These are phyloP conservation scores for Thaumetopoea pityocampa DNA, from an alignment of 1,140 invertebrate species.

Conservation along the genomic window DNA sequence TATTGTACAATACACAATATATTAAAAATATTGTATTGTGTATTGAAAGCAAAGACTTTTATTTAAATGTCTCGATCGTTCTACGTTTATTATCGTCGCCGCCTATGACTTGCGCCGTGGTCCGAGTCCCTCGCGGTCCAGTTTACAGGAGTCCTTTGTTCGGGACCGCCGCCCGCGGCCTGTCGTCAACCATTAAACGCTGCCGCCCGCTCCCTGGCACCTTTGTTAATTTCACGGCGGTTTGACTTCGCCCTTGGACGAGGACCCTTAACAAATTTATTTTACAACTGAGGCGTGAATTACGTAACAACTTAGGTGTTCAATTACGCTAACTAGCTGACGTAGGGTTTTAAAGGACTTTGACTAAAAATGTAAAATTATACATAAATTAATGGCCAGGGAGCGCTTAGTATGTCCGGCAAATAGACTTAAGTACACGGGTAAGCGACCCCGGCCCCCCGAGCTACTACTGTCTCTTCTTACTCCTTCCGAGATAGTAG, in stretches of 20 bases:
- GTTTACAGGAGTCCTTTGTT: slow-evolving; percentile 59
- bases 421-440: too few species aligned
- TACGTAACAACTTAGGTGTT: slow-evolving; percentile 13
- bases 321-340: neutral
- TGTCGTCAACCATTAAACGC: slow-evolving; percentile 61
- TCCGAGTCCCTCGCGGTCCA: slow-evolving; percentile 42
- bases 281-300: slow-evolving; percentile 31
- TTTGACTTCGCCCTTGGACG: slow-evolving; percentile 47
- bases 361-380: too few species aligned
- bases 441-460: too few species aligned
- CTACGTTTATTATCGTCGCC: too few species aligned
- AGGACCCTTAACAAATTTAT: slow-evolving; percentile 40
- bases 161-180: slow-evolving; percentile 46
- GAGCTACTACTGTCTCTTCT: too few species aligned
- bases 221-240: slow-evolving; percentile 63
- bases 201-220: slow-evolving; percentile 36
- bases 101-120: slow-evolving; percentile 25
- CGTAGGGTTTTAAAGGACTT: neutral
- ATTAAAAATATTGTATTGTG: too few species aligned
- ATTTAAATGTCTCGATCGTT: too few species aligned
- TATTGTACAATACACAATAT: too few species aligned
- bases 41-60: too few species aligned
- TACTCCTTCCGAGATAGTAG: too few species aligned
- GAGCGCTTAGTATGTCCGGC: too few species aligned
- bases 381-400: too few species aligned